A percentile compares a stretch with the other conserved stretches of the same genome.
Evolutionary conservation across 2,797 vertebrate genomes (phyloP).

Genomic region (Muraenolepis orangiensis): DNA sequence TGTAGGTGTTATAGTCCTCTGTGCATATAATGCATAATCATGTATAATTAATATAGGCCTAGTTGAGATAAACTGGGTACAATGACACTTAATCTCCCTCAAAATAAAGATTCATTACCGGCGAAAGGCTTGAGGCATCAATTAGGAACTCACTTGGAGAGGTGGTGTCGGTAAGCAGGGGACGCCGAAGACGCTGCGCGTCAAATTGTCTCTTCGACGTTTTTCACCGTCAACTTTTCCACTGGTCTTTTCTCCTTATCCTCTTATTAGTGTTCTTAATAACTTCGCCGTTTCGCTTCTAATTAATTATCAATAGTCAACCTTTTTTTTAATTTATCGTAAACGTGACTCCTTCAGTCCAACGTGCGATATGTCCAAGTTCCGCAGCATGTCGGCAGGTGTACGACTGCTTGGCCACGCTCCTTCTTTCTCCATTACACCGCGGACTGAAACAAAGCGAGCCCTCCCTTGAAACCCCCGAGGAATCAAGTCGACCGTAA

Average conservation of each 20-base stretch:
- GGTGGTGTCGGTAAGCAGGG: neutral
- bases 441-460: neutral
- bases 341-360: neutral
- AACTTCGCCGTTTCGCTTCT: neutral
- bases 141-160: neutral
- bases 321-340: neutral
- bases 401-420: neutral
- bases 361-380: neutral
- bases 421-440: neutral
- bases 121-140: neutral
- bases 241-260: neutral
- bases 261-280: neutral
- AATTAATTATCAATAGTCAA: neutral
- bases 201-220: neutral
- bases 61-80: neutral
- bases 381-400: neutral
- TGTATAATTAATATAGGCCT: no score
- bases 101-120: neutral
- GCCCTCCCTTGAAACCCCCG: neutral
- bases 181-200: neutral
- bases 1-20: neutral
- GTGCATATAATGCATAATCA: neutral
- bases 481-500: neutral
- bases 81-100: neutral
- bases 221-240: neutral